phyloP scores from a whole-genome alignment of 1,140 invertebrate species.

The Atta cephalotes region DNA sequence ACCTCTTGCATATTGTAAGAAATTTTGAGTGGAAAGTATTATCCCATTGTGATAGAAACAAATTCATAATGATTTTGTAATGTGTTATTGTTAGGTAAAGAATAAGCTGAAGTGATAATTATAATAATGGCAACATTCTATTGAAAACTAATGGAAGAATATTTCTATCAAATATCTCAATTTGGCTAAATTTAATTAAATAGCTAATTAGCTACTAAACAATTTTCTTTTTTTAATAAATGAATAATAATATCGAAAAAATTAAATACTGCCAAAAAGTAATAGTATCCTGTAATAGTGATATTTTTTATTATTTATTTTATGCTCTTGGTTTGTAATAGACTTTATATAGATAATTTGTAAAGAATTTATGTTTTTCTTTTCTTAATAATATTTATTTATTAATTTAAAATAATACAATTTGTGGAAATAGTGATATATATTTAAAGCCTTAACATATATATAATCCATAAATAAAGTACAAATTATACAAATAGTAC shows the following conservation, averaged over 20 bases:
- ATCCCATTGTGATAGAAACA: background rate
- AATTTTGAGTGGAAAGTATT: slow-evolving; percentile 4
- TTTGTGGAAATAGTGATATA: slow-evolving; percentile 9
- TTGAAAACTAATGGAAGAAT: slow-evolving; percentile 7
- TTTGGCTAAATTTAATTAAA: background rate
- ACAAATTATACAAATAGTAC: slow-evolving; percentile 29
- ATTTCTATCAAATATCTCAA: background rate
- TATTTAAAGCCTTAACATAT: slow-evolving; percentile 8
- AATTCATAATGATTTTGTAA: background rate
- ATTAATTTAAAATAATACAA: background rate
- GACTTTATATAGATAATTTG: background rate
- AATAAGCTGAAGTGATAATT: background rate
- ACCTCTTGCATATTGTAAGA: background rate
- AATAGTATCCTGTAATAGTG: background rate
- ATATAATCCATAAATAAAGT: background rate
- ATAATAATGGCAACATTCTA: background rate
- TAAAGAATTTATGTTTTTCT: background rate
- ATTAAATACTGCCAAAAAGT: background rate
- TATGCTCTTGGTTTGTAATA: background rate
- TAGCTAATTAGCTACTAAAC: background rate
- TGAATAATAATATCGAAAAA: background rate
- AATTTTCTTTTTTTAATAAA: background rate
- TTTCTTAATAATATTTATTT: slow-evolving; percentile 14
- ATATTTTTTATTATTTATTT: background rate
- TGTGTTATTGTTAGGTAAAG: background rate